These are phyloP conservation scores for Brachyopa scutellaris DNA, from an alignment of 2,888 invertebrate genomes.

Conservation along the genomic window DNA sequence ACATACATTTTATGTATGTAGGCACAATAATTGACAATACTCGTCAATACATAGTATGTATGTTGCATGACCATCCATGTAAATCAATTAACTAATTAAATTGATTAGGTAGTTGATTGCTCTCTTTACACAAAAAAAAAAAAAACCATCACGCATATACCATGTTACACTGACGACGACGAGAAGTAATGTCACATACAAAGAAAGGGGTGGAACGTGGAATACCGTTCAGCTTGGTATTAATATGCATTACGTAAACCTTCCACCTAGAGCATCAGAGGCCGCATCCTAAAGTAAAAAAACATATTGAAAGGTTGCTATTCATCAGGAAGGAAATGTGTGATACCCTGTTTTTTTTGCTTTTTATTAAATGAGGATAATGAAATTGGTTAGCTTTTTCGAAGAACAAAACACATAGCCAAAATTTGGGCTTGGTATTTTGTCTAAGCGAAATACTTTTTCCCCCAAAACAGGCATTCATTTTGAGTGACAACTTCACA, in stretches of 20 bases:
- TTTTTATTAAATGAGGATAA: no score
- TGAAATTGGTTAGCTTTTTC: no score
- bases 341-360: no score
- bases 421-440: no score
- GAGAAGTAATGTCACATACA: conserved; percentile 9
- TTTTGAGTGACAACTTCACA: no score
- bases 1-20: no score
- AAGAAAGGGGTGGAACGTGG: background rate
- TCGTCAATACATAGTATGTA: conserved; percentile 20
- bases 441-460: no score
- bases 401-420: no score
- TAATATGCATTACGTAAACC: conserved; percentile 2
- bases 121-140: conserved; percentile 26
- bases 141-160: conserved; percentile 6
- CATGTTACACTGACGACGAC: background rate
- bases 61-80: conserved; percentile 48
- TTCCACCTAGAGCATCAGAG: background rate
- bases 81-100: conserved; percentile 68
- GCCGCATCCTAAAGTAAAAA: background rate
- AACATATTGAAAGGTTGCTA: background rate
- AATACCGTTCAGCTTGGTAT: background rate
- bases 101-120: conserved; percentile 63
- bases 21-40: background rate
- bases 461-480: no score
- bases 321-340: no score